Percentiles rank a stretch among this genome's conserved stretches.
These are phyloP conservation scores for Melinopterus prodromus DNA, from an alignment of 2,888 invertebrate genomes.

Conservation along the genomic window DNA sequence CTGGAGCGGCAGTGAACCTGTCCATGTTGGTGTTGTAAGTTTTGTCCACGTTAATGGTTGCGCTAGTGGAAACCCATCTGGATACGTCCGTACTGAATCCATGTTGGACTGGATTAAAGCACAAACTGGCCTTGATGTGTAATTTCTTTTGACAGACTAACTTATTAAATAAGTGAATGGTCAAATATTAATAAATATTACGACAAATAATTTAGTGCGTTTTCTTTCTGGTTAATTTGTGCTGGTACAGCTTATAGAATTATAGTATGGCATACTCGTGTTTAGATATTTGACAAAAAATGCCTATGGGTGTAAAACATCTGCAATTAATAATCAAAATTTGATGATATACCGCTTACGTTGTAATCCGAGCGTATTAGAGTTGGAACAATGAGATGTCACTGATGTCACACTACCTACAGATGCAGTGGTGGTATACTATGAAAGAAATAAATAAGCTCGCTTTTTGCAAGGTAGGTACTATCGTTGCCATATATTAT, in stretches of 20 bases:
- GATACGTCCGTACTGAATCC: conserved; percentile 47
- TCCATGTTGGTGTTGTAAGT: conserved; percentile 50
- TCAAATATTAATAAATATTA: not conserved
- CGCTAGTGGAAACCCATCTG: conserved; percentile 49
- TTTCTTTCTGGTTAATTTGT: not conserved
- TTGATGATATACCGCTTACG: not conserved
- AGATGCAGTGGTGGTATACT: too few species aligned
- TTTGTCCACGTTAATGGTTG: conserved; percentile 50
- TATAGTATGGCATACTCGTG: not conserved
- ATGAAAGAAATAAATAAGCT: too few species aligned
- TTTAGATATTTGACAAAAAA: conserved; percentile 9
- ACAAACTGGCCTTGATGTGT: conserved; percentile 35
- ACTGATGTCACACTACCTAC: too few species aligned
- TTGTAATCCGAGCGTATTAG: too few species aligned
- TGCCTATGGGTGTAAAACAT: not conserved
- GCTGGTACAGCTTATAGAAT: too few species aligned
- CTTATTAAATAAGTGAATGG: not conserved
- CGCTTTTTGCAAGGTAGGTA: too few species aligned
- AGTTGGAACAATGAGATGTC: too few species aligned
- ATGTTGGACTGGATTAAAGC: conserved; percentile 47
- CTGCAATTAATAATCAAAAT: not conserved
- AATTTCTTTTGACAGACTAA: not conserved
- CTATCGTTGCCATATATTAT: too few species aligned
- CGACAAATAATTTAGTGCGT: not conserved
- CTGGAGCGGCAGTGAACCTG: conserved; percentile 34